A percentile compares a stretch with the other conserved stretches of the same genome.
Evolutionary conservation across 2,797 vertebrate species (phyloP).

Genomic region (Leucoraja ocellata): DNA sequence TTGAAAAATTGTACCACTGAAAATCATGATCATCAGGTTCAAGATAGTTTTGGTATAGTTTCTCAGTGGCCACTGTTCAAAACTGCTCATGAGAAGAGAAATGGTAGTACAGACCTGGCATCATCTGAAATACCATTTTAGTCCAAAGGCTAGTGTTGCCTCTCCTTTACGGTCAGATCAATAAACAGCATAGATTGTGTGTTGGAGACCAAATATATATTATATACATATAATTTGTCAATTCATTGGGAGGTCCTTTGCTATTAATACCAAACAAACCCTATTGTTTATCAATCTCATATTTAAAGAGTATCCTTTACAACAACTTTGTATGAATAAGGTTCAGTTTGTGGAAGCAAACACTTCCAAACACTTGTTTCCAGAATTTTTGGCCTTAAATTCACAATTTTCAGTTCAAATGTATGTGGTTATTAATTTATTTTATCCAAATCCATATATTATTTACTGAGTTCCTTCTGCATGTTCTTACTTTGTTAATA

Average conservation of each 20-base stretch:
- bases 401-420: slow-evolving; percentile 9
- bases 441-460: slow-evolving; percentile 36
- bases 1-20: not conserved
- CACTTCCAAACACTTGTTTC: not conserved
- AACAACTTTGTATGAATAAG: not conserved
- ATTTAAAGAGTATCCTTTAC: slow-evolving; percentile 19
- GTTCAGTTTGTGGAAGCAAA: not conserved
- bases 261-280: not conserved
- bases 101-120: too few relatives aligned
- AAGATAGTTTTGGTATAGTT: too few relatives aligned
- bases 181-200: not conserved
- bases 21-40: too few relatives aligned
- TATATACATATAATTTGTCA: not conserved
- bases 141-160: not conserved
- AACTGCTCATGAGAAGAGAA: too few relatives aligned
- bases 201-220: not conserved
- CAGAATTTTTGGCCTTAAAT: not conserved
- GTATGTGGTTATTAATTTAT: slow-evolving; percentile 12
- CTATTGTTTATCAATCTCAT: not conserved
- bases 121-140: not conserved
- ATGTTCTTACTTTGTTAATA: not conserved
- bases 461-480: slow-evolving; percentile 42
- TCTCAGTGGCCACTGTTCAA: too few relatives aligned
- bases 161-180: not conserved
- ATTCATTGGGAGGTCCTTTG: not conserved